phyloP scores from a whole-genome alignment of 2,113 vertebrate genomes.

The Mesocricetus auratus region DNA sequence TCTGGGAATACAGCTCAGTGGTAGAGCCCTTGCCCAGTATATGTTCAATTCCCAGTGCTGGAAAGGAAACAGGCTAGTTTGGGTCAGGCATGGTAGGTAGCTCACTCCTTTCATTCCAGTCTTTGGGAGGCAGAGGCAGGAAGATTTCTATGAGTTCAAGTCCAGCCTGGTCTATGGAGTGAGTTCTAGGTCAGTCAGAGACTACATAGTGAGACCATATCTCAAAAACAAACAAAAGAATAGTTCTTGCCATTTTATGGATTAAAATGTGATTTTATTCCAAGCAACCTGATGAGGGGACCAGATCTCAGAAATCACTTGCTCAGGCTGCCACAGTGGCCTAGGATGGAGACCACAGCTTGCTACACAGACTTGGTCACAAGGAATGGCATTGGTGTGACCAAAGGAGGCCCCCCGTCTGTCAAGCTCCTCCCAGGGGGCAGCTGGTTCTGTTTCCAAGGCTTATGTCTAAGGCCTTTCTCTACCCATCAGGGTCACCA shows the following conservation, averaged over 20 bases:
- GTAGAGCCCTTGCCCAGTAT: not conserved
- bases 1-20: not conserved
- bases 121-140: not conserved
- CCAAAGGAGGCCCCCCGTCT: not conserved
- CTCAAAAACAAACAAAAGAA: not conserved
- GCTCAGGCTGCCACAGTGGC: not conserved
- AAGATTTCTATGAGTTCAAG: not conserved
- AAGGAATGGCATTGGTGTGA: not conserved
- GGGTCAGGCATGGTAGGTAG: not conserved
- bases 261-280: conserved; percentile 4
- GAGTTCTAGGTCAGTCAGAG: not conserved
- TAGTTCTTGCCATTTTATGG: not conserved
- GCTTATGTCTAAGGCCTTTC: not conserved
- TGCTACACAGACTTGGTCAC: not conserved
- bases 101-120: not conserved
- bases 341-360: not conserved
- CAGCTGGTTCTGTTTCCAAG: not conserved
- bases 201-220: not conserved
- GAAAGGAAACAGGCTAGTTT: not conserved
- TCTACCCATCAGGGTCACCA: not conserved
- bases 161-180: not conserved
- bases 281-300: not conserved
- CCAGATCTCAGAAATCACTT: not conserved
- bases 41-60: not conserved
- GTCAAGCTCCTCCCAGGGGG: not conserved